A percentile compares a stretch with the other conserved stretches of the same genome.
phyloP scores from a whole-genome alignment of 2,113 vertebrate species.

The Saccopteryx leptura region DNA sequence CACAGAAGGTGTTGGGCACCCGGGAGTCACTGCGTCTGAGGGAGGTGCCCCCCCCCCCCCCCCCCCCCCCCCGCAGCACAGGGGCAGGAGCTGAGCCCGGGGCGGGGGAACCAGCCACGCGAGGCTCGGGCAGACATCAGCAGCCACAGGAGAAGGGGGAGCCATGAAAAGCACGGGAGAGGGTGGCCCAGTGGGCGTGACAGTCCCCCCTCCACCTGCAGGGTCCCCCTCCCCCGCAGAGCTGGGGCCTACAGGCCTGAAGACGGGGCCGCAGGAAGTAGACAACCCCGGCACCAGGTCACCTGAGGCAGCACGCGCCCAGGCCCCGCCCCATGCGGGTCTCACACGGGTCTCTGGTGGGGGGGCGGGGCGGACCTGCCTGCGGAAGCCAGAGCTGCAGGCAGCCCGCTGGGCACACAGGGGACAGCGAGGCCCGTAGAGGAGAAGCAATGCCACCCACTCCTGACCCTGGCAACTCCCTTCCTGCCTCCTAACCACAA shows the following conservation, averaged over 20 bases:
- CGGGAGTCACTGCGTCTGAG: not conserved
- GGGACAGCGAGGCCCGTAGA: not conserved
- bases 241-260: not conserved
- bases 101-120: not conserved
- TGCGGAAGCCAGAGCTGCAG: not conserved
- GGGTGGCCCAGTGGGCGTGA: not conserved
- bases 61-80: not conserved
- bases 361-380: no score
- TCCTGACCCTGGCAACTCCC: not conserved
- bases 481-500: slow-evolving; percentile 56
- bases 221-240: not conserved
- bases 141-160: slow-evolving; percentile 3
- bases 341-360: not conserved
- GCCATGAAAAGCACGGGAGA: not conserved
- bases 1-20: accelerated
- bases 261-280: slow-evolving; percentile 10
- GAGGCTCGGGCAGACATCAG: not conserved
- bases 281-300: not conserved
- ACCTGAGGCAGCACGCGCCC: not conserved
- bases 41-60: not conserved
- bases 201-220: not conserved
- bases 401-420: not conserved
- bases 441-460: not conserved
- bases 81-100: not conserved
- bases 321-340: not conserved